Base-by-base conservation (phyloP, 2,797 vertebrate genomes). In the Tympanoctomys barrerae region DNA sequence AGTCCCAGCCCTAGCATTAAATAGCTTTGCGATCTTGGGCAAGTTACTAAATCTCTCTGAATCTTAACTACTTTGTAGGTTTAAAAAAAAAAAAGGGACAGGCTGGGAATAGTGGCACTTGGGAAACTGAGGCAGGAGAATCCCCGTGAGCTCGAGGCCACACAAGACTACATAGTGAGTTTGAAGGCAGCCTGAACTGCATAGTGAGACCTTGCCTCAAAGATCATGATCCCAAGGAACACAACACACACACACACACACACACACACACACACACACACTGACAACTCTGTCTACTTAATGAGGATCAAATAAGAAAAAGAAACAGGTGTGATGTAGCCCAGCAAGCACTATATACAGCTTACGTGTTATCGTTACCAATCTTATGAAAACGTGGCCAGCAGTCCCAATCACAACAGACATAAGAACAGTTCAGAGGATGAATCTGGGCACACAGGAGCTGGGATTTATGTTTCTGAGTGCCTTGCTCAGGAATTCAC, bases 41-140 rank as follows among this genome's bases (percentile, higher is more conserved):
- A 42, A 57, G n/a, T 88, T 73, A 82, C 14, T 90, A 77, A 95
- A 94, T 61, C 59, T 90, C 90, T 88, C 49, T 95, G 73, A 95
- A 88, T 82, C 78, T 81, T 54, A 90, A 75, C 1, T 88, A 33
- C 33, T 54, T 87, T 22, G 4, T n/a, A 13, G 61, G 3, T 83
- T n/a, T 10, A 68, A 68, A 68, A n/a, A 64, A 66, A 64, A 95
- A 95, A 91, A n/a, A 78, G 10, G 39, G 36, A 71, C 10, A 71
- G 36, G 19, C 19, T 39, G 36, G 19, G 19, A 8, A 10, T n/a
- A 5, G 66, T 68, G 66, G 33, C 12, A 68, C 66, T n/a, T 68
- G 66, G 66, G 33, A 68, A 31, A 33, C 33, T 68, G 33, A 68
- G 66, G 18, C 33, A 68, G 66, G 66, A 68, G 16, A 33, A 68